Conservation (phyloP, 1,140 invertebrate species). For the Drosophila lowei region DNA sequence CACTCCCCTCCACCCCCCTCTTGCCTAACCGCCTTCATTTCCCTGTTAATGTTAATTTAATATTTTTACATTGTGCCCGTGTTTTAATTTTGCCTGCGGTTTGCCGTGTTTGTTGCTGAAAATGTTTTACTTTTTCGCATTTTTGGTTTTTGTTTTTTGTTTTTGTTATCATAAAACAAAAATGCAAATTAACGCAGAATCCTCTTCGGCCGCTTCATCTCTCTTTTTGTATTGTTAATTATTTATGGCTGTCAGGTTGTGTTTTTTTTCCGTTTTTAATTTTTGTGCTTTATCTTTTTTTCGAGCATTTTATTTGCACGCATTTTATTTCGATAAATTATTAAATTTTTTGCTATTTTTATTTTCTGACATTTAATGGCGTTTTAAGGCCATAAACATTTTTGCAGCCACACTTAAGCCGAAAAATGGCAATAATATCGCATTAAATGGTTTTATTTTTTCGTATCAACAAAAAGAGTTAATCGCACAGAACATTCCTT, state of each 20-base stretch:
- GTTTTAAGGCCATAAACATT: constrained; percentile 42
- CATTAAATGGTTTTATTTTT: too few species aligned
- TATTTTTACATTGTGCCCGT: constrained; percentile 78
- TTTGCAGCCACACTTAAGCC: constrained; percentile 4
- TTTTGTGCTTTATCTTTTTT: constrained; percentile 28
- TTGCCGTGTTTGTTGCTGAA: constrained; percentile 53
- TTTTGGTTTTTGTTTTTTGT: constrained; percentile 10
- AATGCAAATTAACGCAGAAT: constrained; percentile 79
- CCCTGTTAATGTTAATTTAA: constrained; percentile 79
- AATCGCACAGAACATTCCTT: too few species aligned
- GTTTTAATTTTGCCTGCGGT: constrained; percentile 73
- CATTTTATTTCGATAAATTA: constrained; percentile 74
- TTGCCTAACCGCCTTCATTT: constrained; percentile 35
- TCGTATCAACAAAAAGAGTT: too few species aligned
- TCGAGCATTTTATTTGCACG: constrained; percentile 48
- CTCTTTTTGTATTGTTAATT: constrained; percentile 70
- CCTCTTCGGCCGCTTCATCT: constrained; percentile 48
- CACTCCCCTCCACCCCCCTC: neutral
- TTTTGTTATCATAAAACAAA: constrained; percentile 73
- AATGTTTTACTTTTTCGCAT: constrained; percentile 37
- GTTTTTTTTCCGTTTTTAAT: constrained; percentile 31
- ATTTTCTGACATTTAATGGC: constrained; percentile 32
- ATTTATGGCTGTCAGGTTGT: constrained; percentile 69
- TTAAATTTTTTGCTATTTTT: constrained; percentile 48
- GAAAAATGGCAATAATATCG: too few species aligned